Base-by-base conservation (phyloP, 92 coral and sea anemone species). In the Anthopleura xanthogrammica region DNA sequence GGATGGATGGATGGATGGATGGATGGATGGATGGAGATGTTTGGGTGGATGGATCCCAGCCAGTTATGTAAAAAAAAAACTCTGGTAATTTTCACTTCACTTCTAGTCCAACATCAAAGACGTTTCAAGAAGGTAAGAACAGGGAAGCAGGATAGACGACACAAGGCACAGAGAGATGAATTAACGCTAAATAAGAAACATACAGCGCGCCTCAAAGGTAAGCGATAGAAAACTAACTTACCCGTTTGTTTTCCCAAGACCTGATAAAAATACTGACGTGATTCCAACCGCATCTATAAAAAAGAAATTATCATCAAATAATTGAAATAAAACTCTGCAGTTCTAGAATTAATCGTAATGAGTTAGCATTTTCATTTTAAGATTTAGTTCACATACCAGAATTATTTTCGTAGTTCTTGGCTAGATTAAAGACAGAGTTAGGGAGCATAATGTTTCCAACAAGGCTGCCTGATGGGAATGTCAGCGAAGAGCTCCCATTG, bases 281-380 rank as follows among this genome's bases (percentile, higher is more conserved):
- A 89, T 60, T 19, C 88, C 83, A 10, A 89, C 89, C 13, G 89
- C 92, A 77, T 89, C 92, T 89, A 43, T 43, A 80, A 41, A 64
- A 41, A 19, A 16, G n/a, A 19, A 16, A 75, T 10, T 68, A 9
- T 46, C 7, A 46, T 46, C 7, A 46, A 68, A 4, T 7, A 68
- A 19, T 6, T 54, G 16, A 12, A 54, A 54, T 14, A 46, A 46
- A 0, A 46, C 50, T 46, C 50, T 46, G 7, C 50, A 46, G 50
- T 46, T 46, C 50, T 9, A 46, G 50, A 3, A 46, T 46, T 3
- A 0, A 46, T 4, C 6, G 50, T 46, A 46, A 4, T 46, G 50
- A 46, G 58, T 4, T 11, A 11, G 58, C 58, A 14, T 36, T 36
- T 0, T 36, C 42, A 68, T 75, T 56, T 79, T 16, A 36, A 56